Base-by-base conservation (phyloP, 2,888 invertebrate species). In the Cantharis lateralis region DNA sequence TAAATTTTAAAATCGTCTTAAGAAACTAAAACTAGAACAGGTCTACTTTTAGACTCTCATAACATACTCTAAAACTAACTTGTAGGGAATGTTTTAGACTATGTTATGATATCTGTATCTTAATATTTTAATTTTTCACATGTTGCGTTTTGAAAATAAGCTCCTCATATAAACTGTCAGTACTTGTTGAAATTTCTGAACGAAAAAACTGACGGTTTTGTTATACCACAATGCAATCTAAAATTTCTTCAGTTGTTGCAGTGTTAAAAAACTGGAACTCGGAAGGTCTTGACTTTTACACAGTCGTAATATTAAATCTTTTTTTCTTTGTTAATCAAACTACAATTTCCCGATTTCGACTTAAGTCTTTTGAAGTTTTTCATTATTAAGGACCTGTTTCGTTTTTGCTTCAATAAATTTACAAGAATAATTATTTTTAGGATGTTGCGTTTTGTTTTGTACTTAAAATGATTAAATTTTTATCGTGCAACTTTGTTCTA, bases 171-270 rank as follows among this genome's bases (percentile, higher is more conserved):
- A 48, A 77, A 77, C 74, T 61, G 74, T 28, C 70, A 73, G 70
- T 28, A 68, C 68, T 61, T 26, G 66, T 68, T 64, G 18, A 62
- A 69, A 70, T 74, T 75, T 74, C 26, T 74, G 71, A 77, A 71
- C 26, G 74, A 74, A 72, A 72, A 76, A 72, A 32, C 32, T 76
- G 70, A 66, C 64, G 72, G 76, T 73, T 73, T 76, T 73, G 73
- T 76, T 73, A 68, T 70, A 71, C 73, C 66, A 72, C 70, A 76
- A 73, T 72, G 72, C 72, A 73, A 76, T 76, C 62, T 72, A 64
- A 62, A 70, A 71, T 75, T 71, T 71, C 71, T 13, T 48, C 5
- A 32, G 20, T 69, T 13, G 15, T 69, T 10, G 20, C 10, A 26
- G 32, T 15, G 15, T 32, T 28, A n/a, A 69, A 15, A 16, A 48